These are phyloP conservation scores for Pempheris klunzingeri DNA, from an alignment of 2,797 vertebrate species.

Conservation along the genomic window DNA sequence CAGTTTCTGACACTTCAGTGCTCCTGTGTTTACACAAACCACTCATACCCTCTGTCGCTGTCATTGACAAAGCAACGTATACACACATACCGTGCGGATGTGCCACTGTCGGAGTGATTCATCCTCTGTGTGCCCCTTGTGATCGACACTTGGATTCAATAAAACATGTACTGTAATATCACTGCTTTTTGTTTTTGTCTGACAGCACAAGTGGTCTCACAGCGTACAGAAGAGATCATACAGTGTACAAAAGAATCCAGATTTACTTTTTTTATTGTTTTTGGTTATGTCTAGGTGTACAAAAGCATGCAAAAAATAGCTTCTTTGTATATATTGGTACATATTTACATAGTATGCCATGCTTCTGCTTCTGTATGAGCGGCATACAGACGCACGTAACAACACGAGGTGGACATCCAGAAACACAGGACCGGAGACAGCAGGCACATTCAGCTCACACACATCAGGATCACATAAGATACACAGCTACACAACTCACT, in stretches of 20 bases:
- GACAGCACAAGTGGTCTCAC: not conserved
- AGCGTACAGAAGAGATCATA: no score
- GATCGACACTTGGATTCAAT: conserved; percentile 39
- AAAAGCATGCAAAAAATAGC: conserved; percentile 97
- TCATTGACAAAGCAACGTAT: conserved; percentile 20
- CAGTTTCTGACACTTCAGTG: conserved; percentile 2
- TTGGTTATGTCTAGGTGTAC: conserved; percentile 85
- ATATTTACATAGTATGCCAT: conserved; percentile 92
- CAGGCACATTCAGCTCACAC: conserved; percentile 63
- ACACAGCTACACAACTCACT: conserved; percentile 54
- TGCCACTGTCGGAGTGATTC: conserved; percentile 23
- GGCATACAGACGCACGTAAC: conserved; percentile 63
- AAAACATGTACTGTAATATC: conserved; percentile 54
- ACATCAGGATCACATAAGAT: conserved; percentile 51
- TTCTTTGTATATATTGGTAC: conserved; percentile 90
- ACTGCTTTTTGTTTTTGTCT: not conserved
- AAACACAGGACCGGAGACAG: conserved; percentile 52
- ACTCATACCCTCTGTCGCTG: not conserved
- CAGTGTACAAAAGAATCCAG: conserved; percentile 32
- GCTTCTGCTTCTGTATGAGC: conserved; percentile 68
- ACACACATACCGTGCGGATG: conserved; percentile 8
- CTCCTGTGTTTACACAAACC: conserved; percentile 26
- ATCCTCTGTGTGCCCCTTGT: conserved; percentile 35
- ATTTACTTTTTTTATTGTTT: conserved; percentile 82
- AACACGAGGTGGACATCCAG: conserved; percentile 62